Conservation (phyloP, 1,140 invertebrate species). For the Leptestheria dahalacensis region DNA sequence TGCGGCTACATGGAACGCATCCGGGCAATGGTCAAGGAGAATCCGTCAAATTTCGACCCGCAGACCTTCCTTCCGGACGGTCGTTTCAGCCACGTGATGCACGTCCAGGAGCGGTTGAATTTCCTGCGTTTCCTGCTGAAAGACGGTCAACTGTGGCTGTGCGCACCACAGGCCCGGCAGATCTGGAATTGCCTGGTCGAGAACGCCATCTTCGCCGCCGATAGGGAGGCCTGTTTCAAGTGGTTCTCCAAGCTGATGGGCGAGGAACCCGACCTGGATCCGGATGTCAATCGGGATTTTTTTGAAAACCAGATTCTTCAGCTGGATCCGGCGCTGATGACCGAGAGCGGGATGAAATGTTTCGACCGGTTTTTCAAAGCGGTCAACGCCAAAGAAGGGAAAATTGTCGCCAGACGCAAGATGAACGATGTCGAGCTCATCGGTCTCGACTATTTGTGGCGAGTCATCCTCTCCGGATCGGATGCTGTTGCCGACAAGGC, state of each 20-base stretch:
- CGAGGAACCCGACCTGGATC: conserved; percentile 90
- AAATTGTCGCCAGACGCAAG: conserved; percentile 63
- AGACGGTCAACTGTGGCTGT: conserved; percentile 89
- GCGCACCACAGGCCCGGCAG: conserved; percentile 88
- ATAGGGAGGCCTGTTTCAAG: conserved; percentile 92
- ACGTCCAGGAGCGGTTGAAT: conserved; percentile 86
- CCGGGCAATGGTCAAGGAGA: conserved; percentile 47
- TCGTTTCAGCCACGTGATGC: conserved; percentile 76
- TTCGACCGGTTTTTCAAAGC: conserved; percentile 92
- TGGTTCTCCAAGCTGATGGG: conserved; percentile 99
- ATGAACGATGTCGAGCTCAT: conserved; percentile 62
- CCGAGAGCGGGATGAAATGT: conserved; percentile 90
- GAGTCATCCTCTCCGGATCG: conserved; percentile 37
- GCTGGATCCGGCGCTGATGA: conserved; percentile 76
- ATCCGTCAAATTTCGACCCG: conserved; percentile 50
- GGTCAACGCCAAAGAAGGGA: conserved; percentile 89
- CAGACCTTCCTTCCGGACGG: conserved; percentile 69
- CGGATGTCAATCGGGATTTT: conserved; percentile 89
- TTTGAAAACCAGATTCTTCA: conserved; percentile 90
- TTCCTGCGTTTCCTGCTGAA: conserved; percentile 83
- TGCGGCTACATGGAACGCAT: conserved; percentile 82
- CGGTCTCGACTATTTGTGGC: conserved; percentile 91
- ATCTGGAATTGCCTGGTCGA: conserved; percentile 94
- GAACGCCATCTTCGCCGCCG: conserved; percentile 74
- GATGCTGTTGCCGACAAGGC: conserved; percentile 31